Evolutionary conservation across 2,888 invertebrate genomes (phyloP), one percentile per base, ranked within the genome.

Genomic region (Trichopria drosophilae): DNA sequence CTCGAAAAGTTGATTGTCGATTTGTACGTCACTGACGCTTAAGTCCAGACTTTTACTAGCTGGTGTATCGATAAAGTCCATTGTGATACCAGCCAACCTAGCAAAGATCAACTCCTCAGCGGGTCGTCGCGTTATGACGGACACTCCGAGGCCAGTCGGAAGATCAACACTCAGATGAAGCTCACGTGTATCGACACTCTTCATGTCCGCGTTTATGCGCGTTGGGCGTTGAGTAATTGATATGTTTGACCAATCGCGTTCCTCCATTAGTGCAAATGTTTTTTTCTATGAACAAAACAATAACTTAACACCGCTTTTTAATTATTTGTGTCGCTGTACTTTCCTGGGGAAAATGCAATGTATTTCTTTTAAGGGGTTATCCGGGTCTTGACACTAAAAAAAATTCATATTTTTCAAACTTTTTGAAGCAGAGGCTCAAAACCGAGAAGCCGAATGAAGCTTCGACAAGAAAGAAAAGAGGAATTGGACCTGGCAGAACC

Each of bases 21-120:
- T 68, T 82, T 96, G 95, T 67, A 95, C 83, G 69, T 88, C 85
- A 50, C 82, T 80, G 13, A 96, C 84, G 64, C 84, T 84, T 43
- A 90, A 80, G 68, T 90, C 87, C 20, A 87, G 73, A 7, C 46
- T 58, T 58, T 83, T 81, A 55, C 78, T 78, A 6, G 72, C 64
- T 1, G 79, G 73, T 1, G 82, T 81, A 39, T 81, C 74, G n/a
- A 83, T 76, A 26, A 83, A 75, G 62, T 86, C 84, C 18, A 85
- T 78, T 22, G 79, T 76, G 54, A 90, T 84, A 55, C 82, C 82
- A 36, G 82, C 81, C 55, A 89, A 79, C 55, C 83, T 80, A 32
- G 88, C 82, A 75, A 89, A 92, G 55, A 91, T 76, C 40, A 95
- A 78, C 78, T 94, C 95, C 65, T 90, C 89, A 12, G 87, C 84